Percentiles rank a stretch among this genome's conserved stretches.
phyloP scores from a whole-genome alignment of 2,113 vertebrate species.

The Dolichallabes microphthalmus region DNA sequence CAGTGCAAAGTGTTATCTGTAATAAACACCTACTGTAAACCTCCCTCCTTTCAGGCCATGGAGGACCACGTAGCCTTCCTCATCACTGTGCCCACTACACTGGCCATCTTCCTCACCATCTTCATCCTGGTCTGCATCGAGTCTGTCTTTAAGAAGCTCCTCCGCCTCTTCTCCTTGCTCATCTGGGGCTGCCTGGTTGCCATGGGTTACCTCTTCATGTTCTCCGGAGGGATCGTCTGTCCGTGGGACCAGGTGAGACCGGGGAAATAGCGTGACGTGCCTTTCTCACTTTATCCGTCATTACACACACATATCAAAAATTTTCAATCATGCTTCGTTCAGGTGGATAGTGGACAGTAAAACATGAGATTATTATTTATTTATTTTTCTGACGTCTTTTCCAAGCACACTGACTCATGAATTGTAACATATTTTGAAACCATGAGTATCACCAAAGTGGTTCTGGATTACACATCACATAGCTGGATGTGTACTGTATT shows the following conservation, averaged over 20 bases:
- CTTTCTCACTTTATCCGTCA: neutral
- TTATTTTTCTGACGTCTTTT: constrained; percentile 51
- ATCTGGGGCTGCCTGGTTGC: constrained; percentile 94
- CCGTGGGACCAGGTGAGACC: constrained; percentile 94
- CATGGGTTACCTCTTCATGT: constrained; percentile 99
- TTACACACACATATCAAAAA: neutral
- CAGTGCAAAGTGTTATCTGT: neutral
- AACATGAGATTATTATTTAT: neutral
- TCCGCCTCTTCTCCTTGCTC: constrained; percentile 90
- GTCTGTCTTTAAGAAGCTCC: constrained; percentile 92
- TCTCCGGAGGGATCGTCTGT: constrained; percentile 90
- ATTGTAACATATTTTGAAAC: neutral
- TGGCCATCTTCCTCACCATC: constrained; percentile 94
- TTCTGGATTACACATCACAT: neutral
- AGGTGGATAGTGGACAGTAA: neutral
- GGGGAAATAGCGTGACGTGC: neutral
- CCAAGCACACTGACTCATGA: neutral
- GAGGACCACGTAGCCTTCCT: constrained; percentile 93
- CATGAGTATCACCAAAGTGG: neutral
- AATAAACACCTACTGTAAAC: neutral
- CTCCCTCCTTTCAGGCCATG: constrained; percentile 74
- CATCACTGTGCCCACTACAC: constrained; percentile 90
- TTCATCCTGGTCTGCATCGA: constrained; percentile 97
- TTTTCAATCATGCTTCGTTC: neutral
- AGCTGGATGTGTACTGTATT: neutral